These are phyloP conservation scores for Delphinus delphis DNA, from an alignment of 2,113 vertebrate genomes.

Conservation along the genomic window DNA sequence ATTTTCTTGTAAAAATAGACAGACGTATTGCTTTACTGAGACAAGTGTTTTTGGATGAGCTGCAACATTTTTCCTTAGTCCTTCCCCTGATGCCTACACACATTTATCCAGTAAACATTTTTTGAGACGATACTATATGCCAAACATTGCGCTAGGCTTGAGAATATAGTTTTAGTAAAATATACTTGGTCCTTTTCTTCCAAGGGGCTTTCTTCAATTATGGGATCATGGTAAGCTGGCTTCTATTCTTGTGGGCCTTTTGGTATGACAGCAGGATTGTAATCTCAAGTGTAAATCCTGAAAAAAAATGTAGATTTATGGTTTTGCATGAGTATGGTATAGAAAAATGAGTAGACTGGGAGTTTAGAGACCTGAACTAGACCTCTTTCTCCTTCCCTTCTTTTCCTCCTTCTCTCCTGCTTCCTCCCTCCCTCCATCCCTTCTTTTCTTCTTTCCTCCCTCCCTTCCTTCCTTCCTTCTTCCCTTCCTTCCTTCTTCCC, in stretches of 20 bases:
- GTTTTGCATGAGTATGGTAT: neutral
- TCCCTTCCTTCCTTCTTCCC: neutral
- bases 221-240: neutral
- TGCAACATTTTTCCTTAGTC: neutral
- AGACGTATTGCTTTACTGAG: neutral
- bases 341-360: neutral
- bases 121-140: neutral
- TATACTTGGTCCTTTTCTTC: neutral
- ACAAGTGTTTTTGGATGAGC: neutral
- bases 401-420: too few species aligned
- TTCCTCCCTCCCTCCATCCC: neutral
- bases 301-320: neutral
- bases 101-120: neutral
- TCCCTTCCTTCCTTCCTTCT: neutral
- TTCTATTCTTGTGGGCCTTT: neutral
- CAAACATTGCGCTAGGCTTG: neutral
- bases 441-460: neutral
- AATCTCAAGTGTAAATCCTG: neutral
- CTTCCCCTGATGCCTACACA: neutral
- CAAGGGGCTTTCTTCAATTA: neutral
- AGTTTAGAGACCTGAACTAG: neutral
- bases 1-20: conserved; percentile 8
- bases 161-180: neutral
- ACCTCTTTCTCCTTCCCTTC: neutral
- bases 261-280: neutral